phyloP scores from a whole-genome alignment of 1,140 invertebrate species.

The Homarus americanus region DNA sequence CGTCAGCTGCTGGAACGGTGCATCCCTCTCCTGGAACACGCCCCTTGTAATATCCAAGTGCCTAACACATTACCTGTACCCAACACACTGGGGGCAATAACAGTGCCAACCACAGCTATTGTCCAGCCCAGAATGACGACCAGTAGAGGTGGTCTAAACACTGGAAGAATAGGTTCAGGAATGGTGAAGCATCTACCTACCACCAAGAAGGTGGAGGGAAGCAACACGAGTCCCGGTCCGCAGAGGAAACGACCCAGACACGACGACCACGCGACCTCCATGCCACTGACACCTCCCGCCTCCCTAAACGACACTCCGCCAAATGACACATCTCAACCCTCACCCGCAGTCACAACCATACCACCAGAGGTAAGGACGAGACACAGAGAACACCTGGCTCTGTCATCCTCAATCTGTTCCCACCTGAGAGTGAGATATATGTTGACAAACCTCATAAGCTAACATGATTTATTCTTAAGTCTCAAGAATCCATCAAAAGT shows the following conservation, averaged over 20 bases:
- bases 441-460: too few species aligned
- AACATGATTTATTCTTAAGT: too few species aligned
- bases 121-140: conserved; percentile 47
- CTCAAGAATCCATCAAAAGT: too few species aligned
- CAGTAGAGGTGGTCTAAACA: conserved; percentile 3
- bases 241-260: conserved; percentile 45
- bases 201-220: conserved; percentile 6
- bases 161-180: conserved; percentile 4
- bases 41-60: conserved; percentile 12
- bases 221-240: conserved; percentile 36
- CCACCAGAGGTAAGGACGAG: conserved; percentile 46
- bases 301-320: conserved; percentile 34
- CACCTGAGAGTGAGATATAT: too few species aligned
- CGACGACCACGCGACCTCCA: conserved; percentile 19
- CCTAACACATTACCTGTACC: conserved; percentile 5
- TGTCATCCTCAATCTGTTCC: too few species aligned
- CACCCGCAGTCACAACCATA: conserved; percentile 34
- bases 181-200: conserved; percentile 30
- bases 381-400: too few species aligned
- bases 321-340: conserved; percentile 58
- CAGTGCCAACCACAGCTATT: conserved; percentile 36
- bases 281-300: conserved; percentile 33
- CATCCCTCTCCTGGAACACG: conserved; percentile 44
- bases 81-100: conserved; percentile 27
- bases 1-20: conserved; percentile 37